phyloP scores from a whole-genome alignment of 2,888 invertebrate genomes.

The Amorpha juglandis region DNA sequence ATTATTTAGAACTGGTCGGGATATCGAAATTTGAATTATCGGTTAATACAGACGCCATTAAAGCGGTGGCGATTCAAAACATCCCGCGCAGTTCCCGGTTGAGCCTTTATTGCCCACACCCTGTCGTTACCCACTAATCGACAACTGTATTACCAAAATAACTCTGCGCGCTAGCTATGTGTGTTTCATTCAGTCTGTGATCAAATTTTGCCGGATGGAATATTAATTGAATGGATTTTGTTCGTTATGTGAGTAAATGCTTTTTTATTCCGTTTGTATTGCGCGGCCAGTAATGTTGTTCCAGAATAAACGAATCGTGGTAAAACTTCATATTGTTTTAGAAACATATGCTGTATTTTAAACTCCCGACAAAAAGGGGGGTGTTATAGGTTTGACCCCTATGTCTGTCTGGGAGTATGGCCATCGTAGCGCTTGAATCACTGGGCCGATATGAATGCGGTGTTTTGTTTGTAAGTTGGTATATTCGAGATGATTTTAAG shows the following conservation, averaged over 20 bases:
- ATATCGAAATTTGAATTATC: slow-evolving; percentile 74
- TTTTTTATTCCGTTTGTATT: neutral
- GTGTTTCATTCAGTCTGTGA: slow-evolving; percentile 44
- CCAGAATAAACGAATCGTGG: too few species aligned
- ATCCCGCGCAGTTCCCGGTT: slow-evolving; percentile 74
- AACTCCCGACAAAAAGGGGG: too few species aligned
- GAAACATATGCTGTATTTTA: too few species aligned
- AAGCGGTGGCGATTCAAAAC: slow-evolving; percentile 81
- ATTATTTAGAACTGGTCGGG: slow-evolving; percentile 53
- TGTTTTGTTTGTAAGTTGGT: too few species aligned
- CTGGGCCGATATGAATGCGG: too few species aligned
- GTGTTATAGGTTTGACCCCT: too few species aligned
- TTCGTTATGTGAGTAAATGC: slow-evolving; percentile 17
- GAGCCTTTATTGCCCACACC: slow-evolving; percentile 70
- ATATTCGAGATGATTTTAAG: too few species aligned
- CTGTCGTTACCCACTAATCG: slow-evolving; percentile 80
- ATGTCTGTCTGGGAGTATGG: too few species aligned
- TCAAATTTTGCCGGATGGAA: slow-evolving; percentile 30
- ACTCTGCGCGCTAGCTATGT: slow-evolving; percentile 51
- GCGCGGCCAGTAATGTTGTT: neutral
- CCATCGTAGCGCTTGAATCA: too few species aligned
- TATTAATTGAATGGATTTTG: slow-evolving; percentile 13
- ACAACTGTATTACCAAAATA: slow-evolving; percentile 79
- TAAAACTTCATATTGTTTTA: too few species aligned
- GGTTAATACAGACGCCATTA: slow-evolving; percentile 77